A percentile compares a stretch with the other conserved stretches of the same genome.
These are phyloP conservation scores for Polyploca ridens DNA, from an alignment of 2,888 invertebrate genomes.

Conservation along the genomic window DNA sequence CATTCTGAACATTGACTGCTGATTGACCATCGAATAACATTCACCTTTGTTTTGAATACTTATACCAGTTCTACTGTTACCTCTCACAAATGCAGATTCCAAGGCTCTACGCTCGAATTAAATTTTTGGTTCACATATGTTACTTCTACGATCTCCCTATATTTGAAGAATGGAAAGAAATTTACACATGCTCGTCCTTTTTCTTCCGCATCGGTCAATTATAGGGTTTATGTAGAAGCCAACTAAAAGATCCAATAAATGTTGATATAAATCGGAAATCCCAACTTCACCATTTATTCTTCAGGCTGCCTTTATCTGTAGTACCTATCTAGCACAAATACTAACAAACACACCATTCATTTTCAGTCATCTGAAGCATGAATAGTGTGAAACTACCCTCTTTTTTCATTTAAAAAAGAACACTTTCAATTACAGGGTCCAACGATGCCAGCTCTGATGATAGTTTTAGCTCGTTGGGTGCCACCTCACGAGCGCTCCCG, in stretches of 20 bases:
- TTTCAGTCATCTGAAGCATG: no score
- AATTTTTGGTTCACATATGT: not conserved
- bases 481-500: constrained; percentile 85
- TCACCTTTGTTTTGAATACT: not conserved
- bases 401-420: no score
- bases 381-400: no score
- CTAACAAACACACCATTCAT: no score
- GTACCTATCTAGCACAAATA: no score
- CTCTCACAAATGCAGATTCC: constrained; percentile 7
- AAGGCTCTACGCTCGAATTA: constrained; percentile 3
- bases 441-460: constrained; percentile 89
- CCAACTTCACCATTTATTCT: no score
- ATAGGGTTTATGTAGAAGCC: no score
- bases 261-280: no score
- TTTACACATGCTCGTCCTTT: not conserved
- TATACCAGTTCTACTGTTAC: not conserved
- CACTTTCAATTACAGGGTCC: constrained; percentile 85
- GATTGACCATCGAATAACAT: not conserved
- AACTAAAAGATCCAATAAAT: no score
- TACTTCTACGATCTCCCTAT: not conserved
- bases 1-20: not conserved
- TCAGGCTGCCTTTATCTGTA: no score
- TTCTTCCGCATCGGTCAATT: not conserved
- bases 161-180: not conserved
- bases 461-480: constrained; percentile 85